These are phyloP conservation scores for Castor canadensis DNA, from an alignment of 2,113 vertebrate species.

Conservation along the genomic window DNA sequence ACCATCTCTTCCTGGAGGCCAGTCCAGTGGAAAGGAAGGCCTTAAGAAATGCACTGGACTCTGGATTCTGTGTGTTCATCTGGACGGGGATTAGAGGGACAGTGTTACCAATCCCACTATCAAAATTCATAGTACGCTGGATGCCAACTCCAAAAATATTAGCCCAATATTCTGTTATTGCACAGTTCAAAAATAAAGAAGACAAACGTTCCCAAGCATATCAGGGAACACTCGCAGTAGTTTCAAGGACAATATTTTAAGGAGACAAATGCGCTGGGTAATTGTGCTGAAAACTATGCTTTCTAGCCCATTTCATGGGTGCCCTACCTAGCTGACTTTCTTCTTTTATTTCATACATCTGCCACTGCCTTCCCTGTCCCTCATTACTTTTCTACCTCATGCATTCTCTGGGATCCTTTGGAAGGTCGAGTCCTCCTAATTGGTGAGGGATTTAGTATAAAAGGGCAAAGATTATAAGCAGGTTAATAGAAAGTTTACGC, in stretches of 20 bases:
- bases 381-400: neutral
- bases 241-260: slow-evolving; percentile 51
- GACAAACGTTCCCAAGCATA: slow-evolving; percentile 22
- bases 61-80: neutral
- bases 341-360: neutral
- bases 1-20: slow-evolving; percentile 10
- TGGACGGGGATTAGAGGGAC: neutral
- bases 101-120: neutral
- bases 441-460: neutral
- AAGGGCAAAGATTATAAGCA: neutral
- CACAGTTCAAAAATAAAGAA: slow-evolving; percentile 51
- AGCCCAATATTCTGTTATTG: slow-evolving; percentile 8
- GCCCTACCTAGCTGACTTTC: neutral
- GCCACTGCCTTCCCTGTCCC: neutral
- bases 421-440: neutral
- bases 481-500: neutral
- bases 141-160: neutral
- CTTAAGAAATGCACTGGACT: neutral
- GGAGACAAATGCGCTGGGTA: slow-evolving; percentile 47
- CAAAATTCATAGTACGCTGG: neutral
- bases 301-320: slow-evolving; percentile 19
- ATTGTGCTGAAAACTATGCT: slow-evolving; percentile 36
- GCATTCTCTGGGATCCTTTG: neutral
- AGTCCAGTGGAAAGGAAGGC: slow-evolving; percentile 14
- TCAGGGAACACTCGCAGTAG: neutral